Evolutionary conservation across 2,113 vertebrate genomes (phyloP).

Genomic region (Ptilonorhynchus violaceus): DNA sequence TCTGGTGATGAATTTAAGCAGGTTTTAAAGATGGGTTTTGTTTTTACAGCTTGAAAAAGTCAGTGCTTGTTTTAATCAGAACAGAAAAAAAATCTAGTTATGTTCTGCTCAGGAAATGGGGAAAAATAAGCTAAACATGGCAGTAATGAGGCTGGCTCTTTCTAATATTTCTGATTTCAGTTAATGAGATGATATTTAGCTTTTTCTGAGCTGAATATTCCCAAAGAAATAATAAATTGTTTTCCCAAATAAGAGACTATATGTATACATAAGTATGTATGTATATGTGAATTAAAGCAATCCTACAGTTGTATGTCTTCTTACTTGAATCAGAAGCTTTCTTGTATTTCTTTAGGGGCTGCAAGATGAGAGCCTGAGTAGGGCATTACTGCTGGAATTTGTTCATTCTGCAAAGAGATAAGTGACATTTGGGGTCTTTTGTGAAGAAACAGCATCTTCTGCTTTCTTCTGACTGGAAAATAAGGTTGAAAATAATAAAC

Average conservation of each 20-base stretch:
- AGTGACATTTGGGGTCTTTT: neutral
- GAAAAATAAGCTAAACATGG: conserved; percentile 4
- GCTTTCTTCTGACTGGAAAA: neutral
- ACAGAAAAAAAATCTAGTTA: neutral
- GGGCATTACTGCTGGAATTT: neutral
- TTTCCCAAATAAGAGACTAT: neutral
- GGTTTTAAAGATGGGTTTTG: neutral
- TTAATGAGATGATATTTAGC: neutral
- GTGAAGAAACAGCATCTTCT: neutral
- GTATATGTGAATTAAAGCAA: neutral
- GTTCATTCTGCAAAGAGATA: neutral
- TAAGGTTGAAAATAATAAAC: neutral
- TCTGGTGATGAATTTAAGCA: neutral
- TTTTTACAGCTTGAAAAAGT: conserved; percentile 41
- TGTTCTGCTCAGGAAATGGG: neutral
- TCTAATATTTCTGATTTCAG: conserved; percentile 1
- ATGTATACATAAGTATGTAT: neutral
- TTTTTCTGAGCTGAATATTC: neutral
- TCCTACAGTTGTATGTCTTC: neutral
- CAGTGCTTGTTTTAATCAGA: conserved; percentile 4
- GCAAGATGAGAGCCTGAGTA: neutral
- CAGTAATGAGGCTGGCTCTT: conserved; percentile 9
- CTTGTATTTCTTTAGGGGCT: neutral
- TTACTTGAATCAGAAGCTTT: neutral
- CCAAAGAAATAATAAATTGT: neutral